Base-by-base conservation (phyloP, 2,797 vertebrate genomes). In the Etheostoma perlongum region DNA sequence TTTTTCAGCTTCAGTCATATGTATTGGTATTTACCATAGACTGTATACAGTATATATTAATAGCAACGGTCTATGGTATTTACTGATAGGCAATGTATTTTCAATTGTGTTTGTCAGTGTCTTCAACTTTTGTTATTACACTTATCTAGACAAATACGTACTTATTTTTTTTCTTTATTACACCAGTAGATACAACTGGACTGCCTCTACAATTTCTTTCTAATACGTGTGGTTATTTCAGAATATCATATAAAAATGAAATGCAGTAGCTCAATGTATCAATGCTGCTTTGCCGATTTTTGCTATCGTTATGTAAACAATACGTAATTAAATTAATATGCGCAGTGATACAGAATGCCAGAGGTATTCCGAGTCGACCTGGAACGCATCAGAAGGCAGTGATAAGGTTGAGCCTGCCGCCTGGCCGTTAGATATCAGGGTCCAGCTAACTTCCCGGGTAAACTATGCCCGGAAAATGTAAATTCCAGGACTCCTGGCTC, bases 381-480 rank as follows among this genome's bases (percentile, higher is more conserved):
- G 66, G 55, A 92, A 93, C 4, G 77, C 76, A 67, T 15, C 89
- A 54, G 6, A 10, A 77, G 52, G 46, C 59, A 30, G 13, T 36
- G 36, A 40, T 40, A 4, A 40, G 36, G 44, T 49, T 4, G 53
- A 40, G 3, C 36, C 36, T 40, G 36, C 36, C 51, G 36, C 19
- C 4, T 33, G 72, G 14, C 14, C 4, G 53, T 27, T 6, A 40
- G 53, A 19, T 80, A 81, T 80, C 84, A 40, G 42, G 12, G 67
- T 75, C 23, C 80, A 33, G 89, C 85, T 90, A 85, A 80, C 77
- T 85, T 84, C 64, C 14, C 10, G 11, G 6, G 85, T 73, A 78
- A 73, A 54, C 52, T 13, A 94, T 94, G 93, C 93, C 93, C 21
- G 93, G 93, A 0, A 94, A 92, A 91, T 94, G 93, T 57, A 94